Conservation (phyloP, 2,797 vertebrate species). For the Botia kubotai region DNA sequence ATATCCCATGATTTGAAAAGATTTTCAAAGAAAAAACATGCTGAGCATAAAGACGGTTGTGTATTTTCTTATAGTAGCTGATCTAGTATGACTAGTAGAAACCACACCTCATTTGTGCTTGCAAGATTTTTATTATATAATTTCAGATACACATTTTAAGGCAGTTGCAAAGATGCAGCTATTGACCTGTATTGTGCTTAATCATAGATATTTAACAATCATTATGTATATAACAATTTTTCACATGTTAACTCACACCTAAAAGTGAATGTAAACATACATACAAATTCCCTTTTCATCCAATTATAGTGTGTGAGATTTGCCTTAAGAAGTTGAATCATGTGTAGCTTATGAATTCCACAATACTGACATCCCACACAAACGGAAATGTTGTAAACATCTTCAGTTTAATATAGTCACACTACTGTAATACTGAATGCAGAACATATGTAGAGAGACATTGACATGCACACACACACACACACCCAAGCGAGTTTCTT, state of each 20-base stretch:
- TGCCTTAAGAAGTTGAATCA: background rate
- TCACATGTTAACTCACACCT: background rate
- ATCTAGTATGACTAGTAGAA: background rate
- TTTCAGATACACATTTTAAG: slow-evolving; percentile 28
- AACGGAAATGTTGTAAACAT: slow-evolving; percentile 8
- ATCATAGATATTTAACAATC: background rate
- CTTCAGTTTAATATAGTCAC: background rate
- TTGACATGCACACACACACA: background rate
- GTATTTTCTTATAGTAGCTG: background rate
- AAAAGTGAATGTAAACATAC: slow-evolving; percentile 9
- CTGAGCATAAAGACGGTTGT: background rate
- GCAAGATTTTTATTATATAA: slow-evolving; percentile 8
- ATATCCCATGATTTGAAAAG: too few species aligned
- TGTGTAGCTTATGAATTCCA: background rate
- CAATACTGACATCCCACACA: slow-evolving; percentile 25
- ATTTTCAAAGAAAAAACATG: too few species aligned
- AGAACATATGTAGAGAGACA: background rate
- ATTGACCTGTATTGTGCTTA: slow-evolving; percentile 14
- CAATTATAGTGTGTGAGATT: background rate
- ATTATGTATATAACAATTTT: background rate
- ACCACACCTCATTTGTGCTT: slow-evolving; percentile 1
- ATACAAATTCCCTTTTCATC: slow-evolving; percentile 6
- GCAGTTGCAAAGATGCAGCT: slow-evolving; percentile 22
- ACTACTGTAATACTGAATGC: slow-evolving; percentile 25
- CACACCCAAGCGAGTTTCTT: background rate